Evolutionary conservation across 2,797 vertebrate species (phyloP), one percentile per base, ranked within the genome.

Genomic region (Chanos chanos): DNA sequence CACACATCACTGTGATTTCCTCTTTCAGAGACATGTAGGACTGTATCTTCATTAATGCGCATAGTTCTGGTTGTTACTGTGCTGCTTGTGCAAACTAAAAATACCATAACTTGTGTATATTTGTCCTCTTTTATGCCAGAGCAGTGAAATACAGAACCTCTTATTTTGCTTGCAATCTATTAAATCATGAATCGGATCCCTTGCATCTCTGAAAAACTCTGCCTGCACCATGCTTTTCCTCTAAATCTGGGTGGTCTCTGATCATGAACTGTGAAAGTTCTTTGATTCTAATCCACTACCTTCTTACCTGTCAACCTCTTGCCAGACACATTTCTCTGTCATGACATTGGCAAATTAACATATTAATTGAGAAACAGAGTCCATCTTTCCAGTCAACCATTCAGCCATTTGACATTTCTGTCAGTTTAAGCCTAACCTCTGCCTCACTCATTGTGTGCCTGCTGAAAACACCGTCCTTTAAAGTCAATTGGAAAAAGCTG

Each of bases 1-100:
- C 47, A 60, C 53, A 71, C 77, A 70, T 76, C 55, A 68, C 73
- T 73, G 75, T 72, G 71, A 48, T 52, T 45, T 73, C 13, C 36
- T 64, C 12, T n/a, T 68, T 60, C 60, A 61, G 51, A 58, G 64
- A 63, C 31, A 57, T 30, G 60, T 48, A 67, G 69, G 68, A 68
- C 66, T 43, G 66, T 78, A 75, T 64, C 28, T 55, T 66, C 48
- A 66, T 61, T 73, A 80, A 77, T 73, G 30, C 66, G n/a, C 47
- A 54, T 50, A 44, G 55, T 70, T n/a, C 58, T 55, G 41, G 45
- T 51, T 56, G 70, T 52, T 33, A 49, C 15, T 63, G 49, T 75
- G 75, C 64, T 72, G 31, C 40, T 66, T 53, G 59, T 34, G 37
- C 55, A 65, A 53, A 41, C 66, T 78, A 67, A 74, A 65, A 70